Percentiles rank a stretch among this genome's conserved stretches.
Conservation (phyloP, 2,113 vertebrate genomes). For the Osmerus eperlanus region DNA sequence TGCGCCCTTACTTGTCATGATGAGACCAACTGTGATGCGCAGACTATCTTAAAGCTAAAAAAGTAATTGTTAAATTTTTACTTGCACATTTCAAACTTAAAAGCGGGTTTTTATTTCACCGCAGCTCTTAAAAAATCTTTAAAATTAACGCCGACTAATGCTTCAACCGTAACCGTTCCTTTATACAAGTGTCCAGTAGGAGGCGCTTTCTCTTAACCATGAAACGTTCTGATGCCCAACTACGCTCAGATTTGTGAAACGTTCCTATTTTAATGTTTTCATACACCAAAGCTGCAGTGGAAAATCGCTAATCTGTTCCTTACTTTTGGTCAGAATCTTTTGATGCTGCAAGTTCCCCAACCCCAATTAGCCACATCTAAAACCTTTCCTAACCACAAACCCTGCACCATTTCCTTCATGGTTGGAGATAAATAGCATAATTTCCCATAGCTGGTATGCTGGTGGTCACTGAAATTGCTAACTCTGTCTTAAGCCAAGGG, state of each 20-base stretch:
- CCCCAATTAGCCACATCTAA: slow-evolving; percentile 10
- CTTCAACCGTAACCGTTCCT: neutral
- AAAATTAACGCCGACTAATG: too few species aligned
- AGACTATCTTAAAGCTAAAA: too few species aligned
- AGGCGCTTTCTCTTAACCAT: slow-evolving; percentile 20
- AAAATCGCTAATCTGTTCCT: neutral
- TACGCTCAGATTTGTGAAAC: neutral
- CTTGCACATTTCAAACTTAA: neutral
- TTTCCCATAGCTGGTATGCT: neutral
- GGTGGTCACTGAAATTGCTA: slow-evolving; percentile 5
- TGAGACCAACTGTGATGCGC: too few species aligned
- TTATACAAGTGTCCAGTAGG: slow-evolving; percentile 30
- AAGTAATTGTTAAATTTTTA: neutral
- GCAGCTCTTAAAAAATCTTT: too few species aligned
- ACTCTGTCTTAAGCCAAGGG: neutral
- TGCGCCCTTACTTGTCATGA: slow-evolving; percentile 18
- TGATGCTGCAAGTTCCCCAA: neutral
- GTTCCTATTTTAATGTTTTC: neutral
- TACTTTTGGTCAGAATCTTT: neutral
- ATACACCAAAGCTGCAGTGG: neutral
- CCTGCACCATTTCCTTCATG: slow-evolving; percentile 12
- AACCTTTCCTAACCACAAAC: neutral
- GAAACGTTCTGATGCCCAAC: neutral
- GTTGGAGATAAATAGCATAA: slow-evolving; percentile 1
- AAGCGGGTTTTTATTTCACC: too few species aligned